These are phyloP conservation scores for Pherbina coryleti DNA, from an alignment of 2,888 invertebrate species.

Conservation along the genomic window DNA sequence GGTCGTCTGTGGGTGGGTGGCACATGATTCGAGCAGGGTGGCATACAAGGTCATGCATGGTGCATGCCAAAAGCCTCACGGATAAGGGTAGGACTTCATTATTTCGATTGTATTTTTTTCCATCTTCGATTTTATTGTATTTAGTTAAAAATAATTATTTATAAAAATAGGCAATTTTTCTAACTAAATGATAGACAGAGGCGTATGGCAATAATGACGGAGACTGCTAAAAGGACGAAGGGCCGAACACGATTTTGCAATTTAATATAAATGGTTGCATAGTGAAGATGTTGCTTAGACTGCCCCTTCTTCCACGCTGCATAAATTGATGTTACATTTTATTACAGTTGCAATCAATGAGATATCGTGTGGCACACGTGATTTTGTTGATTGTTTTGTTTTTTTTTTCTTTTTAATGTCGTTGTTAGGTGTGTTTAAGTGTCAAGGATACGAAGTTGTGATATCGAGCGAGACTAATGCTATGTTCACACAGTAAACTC, in stretches of 20 bases:
- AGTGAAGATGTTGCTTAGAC: neutral
- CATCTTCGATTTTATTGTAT: neutral
- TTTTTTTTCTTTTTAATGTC: neutral
- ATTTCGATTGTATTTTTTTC: no score
- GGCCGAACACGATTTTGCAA: constrained; percentile 56
- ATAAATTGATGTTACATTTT: neutral
- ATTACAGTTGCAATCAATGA: neutral
- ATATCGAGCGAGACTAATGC: no score
- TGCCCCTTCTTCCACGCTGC: neutral
- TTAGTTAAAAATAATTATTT: constrained; percentile 3
- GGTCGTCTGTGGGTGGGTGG: constrained; percentile 31
- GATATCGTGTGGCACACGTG: no score
- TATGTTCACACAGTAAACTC: no score
- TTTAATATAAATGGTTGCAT: constrained; percentile 61
- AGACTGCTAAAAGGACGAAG: neutral
- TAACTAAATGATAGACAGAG: neutral
- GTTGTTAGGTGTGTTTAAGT: neutral
- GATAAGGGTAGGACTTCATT: neutral
- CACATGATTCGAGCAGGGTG: neutral
- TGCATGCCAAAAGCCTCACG: neutral
- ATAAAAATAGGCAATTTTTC: constrained; percentile 35
- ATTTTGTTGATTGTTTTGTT: neutral
- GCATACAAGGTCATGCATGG: constrained; percentile 18
- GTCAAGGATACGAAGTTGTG: constrained; percentile 18
- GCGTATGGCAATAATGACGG: neutral